A percentile compares a stretch with the other conserved stretches of the same genome.
Evolutionary conservation across 2,888 invertebrate genomes (phyloP).

Genomic region (Leucophenga maculata): DNA sequence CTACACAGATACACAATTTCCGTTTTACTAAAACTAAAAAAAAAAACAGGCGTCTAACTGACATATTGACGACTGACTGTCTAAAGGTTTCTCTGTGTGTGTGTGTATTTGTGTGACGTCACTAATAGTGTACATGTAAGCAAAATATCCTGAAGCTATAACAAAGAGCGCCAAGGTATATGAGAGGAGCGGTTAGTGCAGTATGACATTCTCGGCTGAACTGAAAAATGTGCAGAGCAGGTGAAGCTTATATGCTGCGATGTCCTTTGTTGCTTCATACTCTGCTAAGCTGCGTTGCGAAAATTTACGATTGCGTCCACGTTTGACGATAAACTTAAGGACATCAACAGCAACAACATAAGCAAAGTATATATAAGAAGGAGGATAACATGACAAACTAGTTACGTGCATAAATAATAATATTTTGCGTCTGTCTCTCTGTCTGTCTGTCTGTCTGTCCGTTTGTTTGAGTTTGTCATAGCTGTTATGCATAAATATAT

Average conservation of each 20-base stretch:
- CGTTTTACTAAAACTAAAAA: no score
- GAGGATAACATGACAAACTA: constrained; percentile 62
- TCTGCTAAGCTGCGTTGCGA: background rate
- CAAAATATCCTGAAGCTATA: background rate
- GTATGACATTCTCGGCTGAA: background rate
- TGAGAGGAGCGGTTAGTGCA: no score
- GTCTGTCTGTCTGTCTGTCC: constrained; percentile 5
- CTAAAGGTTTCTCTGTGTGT: background rate
- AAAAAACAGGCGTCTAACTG: background rate
- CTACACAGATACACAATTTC: background rate
- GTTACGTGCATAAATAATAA: constrained; percentile 64
- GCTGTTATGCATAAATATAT: constrained; percentile 61
- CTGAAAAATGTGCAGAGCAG: constrained; percentile 10
- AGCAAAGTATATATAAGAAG: constrained; percentile 2
- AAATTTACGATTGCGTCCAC: constrained; percentile 39
- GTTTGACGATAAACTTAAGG: constrained; percentile 42
- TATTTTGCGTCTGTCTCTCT: constrained; percentile 40
- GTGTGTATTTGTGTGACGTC: constrained; percentile 2
- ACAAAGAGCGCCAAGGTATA: background rate
- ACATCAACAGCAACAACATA: constrained; percentile 31
- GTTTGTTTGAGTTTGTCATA: constrained; percentile 17
- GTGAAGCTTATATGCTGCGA: background rate
- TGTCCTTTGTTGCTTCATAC: background rate
- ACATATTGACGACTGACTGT: background rate
- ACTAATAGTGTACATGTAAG: constrained; percentile 7